Evolutionary conservation across 2,888 invertebrate species (phyloP), one percentile per base, ranked within the genome.

Genomic region (Anodontia alba): DNA sequence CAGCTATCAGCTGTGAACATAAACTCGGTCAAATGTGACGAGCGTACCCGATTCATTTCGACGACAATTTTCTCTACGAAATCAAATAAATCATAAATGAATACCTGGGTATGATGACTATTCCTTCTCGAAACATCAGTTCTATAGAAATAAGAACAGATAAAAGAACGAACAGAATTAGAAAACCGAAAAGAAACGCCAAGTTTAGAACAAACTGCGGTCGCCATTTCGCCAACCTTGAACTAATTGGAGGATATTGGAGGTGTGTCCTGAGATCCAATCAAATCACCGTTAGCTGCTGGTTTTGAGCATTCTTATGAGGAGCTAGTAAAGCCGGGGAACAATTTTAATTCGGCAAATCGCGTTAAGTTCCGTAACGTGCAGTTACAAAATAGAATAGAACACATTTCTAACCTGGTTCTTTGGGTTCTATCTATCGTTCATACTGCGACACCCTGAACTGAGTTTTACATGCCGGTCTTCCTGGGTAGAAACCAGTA

Each of bases 141-240:
- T 33, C 62, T 62, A 29, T 20, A 5, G 20, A 33, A 62, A 12
- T 33, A 8, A 62, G 62, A 62, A 17, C 62, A 33, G 12, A 62
- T 20, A 17, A 62, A 33, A 17, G 62, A 26, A 1, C 62, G 62
- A 33, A 62, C 31, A 33, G 62, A 62, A 33, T 29, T 33, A 62
- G 62, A 62, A 62, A 62, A 29, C 62, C 62, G 31, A 5, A 33
- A 7, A 62, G 33, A 62, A 62, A 33, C 33, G 31, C 62, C 33
- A 20, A 62, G 31, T 33, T 62, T 62, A 31, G 62, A 62, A 62
- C 62, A 62, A 31, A 62, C 62, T 12, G 62, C 62, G 62, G 62
- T 62, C 62, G 62, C 62, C 62, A 62, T 62, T 62, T 33, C 33
- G 62, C 33, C 62, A 29, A 62, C 62, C 62, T 62, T 62, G 62